phyloP scores from a whole-genome alignment of 2,888 invertebrate species.

The Frankliniella intonsa region DNA sequence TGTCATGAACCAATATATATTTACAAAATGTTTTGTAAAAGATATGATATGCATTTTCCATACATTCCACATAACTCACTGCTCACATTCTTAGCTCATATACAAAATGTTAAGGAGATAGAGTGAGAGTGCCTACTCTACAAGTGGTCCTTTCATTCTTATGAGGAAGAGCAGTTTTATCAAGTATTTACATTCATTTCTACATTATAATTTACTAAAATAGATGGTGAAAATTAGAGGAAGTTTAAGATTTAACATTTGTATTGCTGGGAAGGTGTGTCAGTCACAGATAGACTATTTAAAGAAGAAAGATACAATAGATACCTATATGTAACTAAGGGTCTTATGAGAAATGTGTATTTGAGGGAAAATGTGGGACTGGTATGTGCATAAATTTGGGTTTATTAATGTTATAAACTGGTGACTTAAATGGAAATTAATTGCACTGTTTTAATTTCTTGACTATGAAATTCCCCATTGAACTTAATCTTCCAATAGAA shows the following conservation, averaged over 20 bases:
- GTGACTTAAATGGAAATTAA: no score
- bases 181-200: background rate
- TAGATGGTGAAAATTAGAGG: background rate
- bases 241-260: background rate
- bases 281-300: slow-evolving; percentile 2
- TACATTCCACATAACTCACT: background rate
- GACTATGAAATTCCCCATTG: no score
- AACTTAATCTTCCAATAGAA: no score
- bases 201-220: slow-evolving; percentile 19
- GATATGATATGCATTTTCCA: slow-evolving; percentile 25
- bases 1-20: slow-evolving; percentile 17
- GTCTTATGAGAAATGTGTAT: no score
- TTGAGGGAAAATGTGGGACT: no score
- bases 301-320: background rate
- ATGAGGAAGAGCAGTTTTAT: slow-evolving; percentile 1
- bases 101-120: background rate
- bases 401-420: no score
- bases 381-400: no score
- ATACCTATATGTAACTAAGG: background rate
- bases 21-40: slow-evolving; percentile 12
- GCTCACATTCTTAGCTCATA: slow-evolving; percentile 4
- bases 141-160: slow-evolving; percentile 19
- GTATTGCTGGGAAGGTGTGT: slow-evolving; percentile 2
- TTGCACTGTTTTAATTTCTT: no score
- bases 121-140: slow-evolving; percentile 4